A percentile compares a stretch with the other conserved stretches of the same genome.
These are phyloP conservation scores for Emmelina monodactyla DNA, from an alignment of 2,888 invertebrate species.

Conservation along the genomic window DNA sequence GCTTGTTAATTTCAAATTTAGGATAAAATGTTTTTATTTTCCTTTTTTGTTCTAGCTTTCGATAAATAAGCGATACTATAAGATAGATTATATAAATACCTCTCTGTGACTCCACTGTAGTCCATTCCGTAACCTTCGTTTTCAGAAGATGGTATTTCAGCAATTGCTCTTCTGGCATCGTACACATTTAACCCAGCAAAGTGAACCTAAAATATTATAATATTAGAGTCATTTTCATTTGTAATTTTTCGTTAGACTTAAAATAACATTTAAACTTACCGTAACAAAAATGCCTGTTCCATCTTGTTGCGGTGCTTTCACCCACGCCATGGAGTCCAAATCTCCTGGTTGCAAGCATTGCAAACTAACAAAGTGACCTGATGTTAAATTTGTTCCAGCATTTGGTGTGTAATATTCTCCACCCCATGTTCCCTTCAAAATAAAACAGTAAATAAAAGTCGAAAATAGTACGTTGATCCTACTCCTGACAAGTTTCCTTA, in stretches of 20 bases:
- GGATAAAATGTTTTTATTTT: background rate
- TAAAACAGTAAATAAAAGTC: too few species aligned
- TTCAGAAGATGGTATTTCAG: constrained; percentile 12
- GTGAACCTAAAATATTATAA: constrained; percentile 21
- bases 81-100: constrained; percentile 21
- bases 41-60: background rate
- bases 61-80: too few species aligned
- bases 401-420: constrained; percentile 19
- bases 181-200: constrained; percentile 23
- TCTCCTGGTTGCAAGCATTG: constrained; percentile 14
- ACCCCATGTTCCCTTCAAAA: constrained; percentile 21
- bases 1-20: background rate
- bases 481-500: too few species aligned
- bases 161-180: constrained; percentile 27
- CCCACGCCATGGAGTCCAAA: constrained; percentile 16
- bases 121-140: constrained; percentile 32
- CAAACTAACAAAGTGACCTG: constrained; percentile 18
- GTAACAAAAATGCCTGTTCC: constrained; percentile 16
- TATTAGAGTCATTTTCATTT: too few species aligned
- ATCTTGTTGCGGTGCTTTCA: constrained; percentile 12
- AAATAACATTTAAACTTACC: too few species aligned
- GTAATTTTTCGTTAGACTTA: too few species aligned
- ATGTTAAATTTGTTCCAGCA: constrained; percentile 15
- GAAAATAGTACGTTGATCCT: too few species aligned
- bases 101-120: constrained; percentile 34